A percentile compares a stretch with the other conserved stretches of the same genome.
phyloP scores from a whole-genome alignment of 2,113 vertebrate species.

The Pseudorhombus dupliciocellatus region DNA sequence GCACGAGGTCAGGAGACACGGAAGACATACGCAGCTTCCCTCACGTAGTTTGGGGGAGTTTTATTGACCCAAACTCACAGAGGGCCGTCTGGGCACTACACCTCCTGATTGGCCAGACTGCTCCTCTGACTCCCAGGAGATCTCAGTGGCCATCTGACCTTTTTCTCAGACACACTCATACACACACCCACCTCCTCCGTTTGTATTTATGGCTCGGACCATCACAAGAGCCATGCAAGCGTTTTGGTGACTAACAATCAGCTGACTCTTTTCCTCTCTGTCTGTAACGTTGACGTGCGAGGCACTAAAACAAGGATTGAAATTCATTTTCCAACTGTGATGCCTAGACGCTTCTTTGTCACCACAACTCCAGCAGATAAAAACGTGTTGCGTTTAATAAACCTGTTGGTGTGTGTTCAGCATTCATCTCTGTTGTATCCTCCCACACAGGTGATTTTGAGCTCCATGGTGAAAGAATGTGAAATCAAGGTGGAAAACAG shows the following conservation, averaged over 20 bases:
- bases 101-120: not conserved
- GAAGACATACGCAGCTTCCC: not conserved
- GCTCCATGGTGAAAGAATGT: conserved; percentile 99
- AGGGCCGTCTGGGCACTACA: not conserved
- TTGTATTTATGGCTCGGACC: conserved; percentile 62
- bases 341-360: too few relatives aligned
- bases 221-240: conserved; percentile 58
- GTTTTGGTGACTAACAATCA: conserved; percentile 72
- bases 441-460: conserved; percentile 91
- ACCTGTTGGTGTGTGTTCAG: too few relatives aligned
- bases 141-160: conserved; percentile 23
- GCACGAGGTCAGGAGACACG: conserved; percentile 87
- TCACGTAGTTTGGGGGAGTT: not conserved
- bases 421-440: not conserved
- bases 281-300: conserved; percentile 16
- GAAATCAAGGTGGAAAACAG: conserved; percentile 99
- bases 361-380: not conserved
- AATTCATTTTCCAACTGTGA: conserved; percentile 13
- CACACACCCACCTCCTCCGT: conserved; percentile 40
- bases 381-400: not conserved
- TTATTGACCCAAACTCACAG: not conserved
- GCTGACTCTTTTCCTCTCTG: conserved; percentile 55
- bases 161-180: conserved; percentile 44
- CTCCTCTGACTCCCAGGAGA: not conserved
- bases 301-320: conserved; percentile 2